Evolutionary conservation across 2,888 invertebrate species (phyloP).

Genomic region (Frankliniella intonsa): DNA sequence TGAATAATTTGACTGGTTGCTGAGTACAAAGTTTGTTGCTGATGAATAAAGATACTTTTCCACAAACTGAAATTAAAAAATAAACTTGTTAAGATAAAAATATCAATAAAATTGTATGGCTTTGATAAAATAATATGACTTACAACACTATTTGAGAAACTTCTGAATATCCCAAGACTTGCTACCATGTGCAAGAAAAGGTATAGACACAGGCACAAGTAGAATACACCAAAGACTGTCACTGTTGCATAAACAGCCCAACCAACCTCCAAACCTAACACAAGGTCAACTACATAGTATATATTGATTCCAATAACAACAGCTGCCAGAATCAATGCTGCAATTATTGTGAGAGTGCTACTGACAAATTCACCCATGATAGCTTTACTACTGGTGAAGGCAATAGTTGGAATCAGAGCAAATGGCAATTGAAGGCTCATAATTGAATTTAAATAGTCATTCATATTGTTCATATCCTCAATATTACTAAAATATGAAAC

Average conservation of each 20-base stretch:
- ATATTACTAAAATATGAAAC: constrained; percentile 64
- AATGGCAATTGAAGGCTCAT: constrained; percentile 86
- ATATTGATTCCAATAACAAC: constrained; percentile 74
- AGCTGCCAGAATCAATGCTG: constrained; percentile 61
- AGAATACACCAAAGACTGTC: constrained; percentile 58
- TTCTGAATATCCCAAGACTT: constrained; percentile 60
- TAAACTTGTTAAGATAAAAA: not conserved
- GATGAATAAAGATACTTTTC: not conserved
- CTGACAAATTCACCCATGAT: constrained; percentile 84
- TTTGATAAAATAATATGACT: not conserved
- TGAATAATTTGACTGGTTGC: constrained; percentile 8
- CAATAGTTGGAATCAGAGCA: constrained; percentile 78
- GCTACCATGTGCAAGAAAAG: constrained; percentile 67
- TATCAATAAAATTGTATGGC: too few species aligned
- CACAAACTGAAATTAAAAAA: not conserved
- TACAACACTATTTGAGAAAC: constrained; percentile 48
- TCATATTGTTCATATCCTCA: constrained; percentile 70
- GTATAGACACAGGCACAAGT: constrained; percentile 68
- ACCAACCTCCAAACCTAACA: constrained; percentile 45
- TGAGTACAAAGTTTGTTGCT: constrained; percentile 1
- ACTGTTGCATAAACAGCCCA: constrained; percentile 49
- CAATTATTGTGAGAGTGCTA: constrained; percentile 68
- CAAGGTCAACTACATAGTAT: constrained; percentile 65
- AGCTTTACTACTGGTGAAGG: constrained; percentile 70
- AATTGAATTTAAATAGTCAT: constrained; percentile 78